Base-by-base conservation (phyloP, 2,888 invertebrate species). In the Caenorhabditis sp. region DNA sequence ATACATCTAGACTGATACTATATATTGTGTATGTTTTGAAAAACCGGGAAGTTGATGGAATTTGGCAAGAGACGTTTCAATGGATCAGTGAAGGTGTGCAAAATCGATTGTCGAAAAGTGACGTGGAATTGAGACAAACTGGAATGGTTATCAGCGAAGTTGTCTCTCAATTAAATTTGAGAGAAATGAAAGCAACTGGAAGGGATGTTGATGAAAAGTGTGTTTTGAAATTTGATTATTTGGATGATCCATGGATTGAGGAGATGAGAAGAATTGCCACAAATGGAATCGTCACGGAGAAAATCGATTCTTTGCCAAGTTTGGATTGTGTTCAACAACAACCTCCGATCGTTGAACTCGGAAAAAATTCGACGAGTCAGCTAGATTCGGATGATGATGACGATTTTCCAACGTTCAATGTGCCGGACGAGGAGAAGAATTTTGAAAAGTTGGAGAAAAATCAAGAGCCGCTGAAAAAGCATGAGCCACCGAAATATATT, bases 381-480 rank as follows among this genome's bases (percentile, higher is more conserved):
- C 14, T 43, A 3, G 43, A 43, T 17, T 74, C 68, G 8, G 74
- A 74, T 54, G 72, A 73, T 31, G 74, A 67, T 26, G 74, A 74
- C 24, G 74, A 74, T 24, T 74, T 74, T 26, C 74, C 74, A 19
- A 21, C 0, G 1, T 74, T 63, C 53, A 10, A 49, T n/a, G 51
- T 74, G 0, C 51, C 55, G 1, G 66, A 63, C 1, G 10, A n/a
- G 3, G 69, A 74, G 54, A 60, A 55, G n/a, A 50, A 64, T 14
- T 53, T 69, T 21, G 27, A 31, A 31, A 66, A 63, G 4, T 26
- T 66, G 36, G 43, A 60, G 14, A 8, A 27, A 10, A 65, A 66
- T 51, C 66, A 69, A 21, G 69, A 74, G 49, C 63, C 66, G 4
- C 27, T 36, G 24, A 21, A 26, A 8, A 58, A 31, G 27, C 51